Percentiles rank a stretch among this genome's conserved stretches.
These are phyloP conservation scores for Eulemur rubriventer DNA, from an alignment of 2,797 vertebrate species.

Conservation along the genomic window DNA sequence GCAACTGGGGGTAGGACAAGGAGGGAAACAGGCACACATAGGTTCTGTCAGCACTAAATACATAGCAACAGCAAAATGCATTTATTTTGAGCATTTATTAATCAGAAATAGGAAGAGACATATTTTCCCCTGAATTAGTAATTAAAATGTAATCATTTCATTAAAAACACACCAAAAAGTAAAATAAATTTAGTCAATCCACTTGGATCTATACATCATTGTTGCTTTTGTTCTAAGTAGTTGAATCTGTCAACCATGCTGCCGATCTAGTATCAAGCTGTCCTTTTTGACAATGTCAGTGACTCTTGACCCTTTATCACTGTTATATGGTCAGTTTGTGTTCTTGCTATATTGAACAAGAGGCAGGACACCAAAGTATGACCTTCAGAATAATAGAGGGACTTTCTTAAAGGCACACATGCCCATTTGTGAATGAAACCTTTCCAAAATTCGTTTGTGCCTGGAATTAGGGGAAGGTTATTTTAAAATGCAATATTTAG, in stretches of 20 bases:
- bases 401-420: neutral
- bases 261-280: neutral
- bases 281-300: constrained; percentile 52
- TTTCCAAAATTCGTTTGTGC: neutral
- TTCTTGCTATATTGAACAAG: constrained; percentile 48
- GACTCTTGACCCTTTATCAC: constrained; percentile 47
- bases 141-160: constrained; percentile 11
- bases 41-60: neutral
- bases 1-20: neutral
- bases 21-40: neutral
- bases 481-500: neutral
- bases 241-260: neutral
- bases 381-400: neutral
- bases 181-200: neutral
- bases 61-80: neutral
- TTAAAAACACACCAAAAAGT: neutral
- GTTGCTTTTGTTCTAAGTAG: neutral
- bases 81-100: neutral
- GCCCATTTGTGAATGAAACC: constrained; percentile 15
- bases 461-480: neutral
- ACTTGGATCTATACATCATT: neutral
- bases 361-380: neutral
- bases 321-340: neutral
- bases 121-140: neutral
- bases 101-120: neutral